These are phyloP conservation scores for Nipponacmea schrenckii DNA, from an alignment of 2,888 invertebrate species.

Conservation along the genomic window DNA sequence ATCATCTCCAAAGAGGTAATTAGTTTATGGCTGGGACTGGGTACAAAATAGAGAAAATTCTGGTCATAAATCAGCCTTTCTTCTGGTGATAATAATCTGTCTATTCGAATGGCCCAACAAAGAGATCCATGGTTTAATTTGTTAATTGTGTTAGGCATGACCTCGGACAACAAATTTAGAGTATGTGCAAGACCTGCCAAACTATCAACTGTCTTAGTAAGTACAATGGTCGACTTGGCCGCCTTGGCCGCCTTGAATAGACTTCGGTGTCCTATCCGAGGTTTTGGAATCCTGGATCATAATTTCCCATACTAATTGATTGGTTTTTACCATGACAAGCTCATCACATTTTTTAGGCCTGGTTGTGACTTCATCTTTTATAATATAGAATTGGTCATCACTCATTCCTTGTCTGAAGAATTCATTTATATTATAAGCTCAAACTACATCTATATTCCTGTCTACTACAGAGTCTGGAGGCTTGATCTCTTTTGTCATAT, in stretches of 20 bases:
- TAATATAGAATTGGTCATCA: too few relatives aligned
- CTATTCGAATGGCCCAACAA: conserved; percentile 27
- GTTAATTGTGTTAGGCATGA: conserved; percentile 11
- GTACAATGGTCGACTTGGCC: conserved; percentile 20
- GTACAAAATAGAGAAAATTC: neutral
- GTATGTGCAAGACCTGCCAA: conserved; percentile 8
- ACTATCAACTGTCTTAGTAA: conserved; percentile 16
- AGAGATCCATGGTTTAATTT: conserved; percentile 22
- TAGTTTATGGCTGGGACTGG: neutral
- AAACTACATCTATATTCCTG: conserved; percentile 16
- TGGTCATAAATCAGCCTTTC: neutral
- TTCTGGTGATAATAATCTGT: conserved; percentile 11
- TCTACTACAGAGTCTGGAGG: conserved; percentile 11
- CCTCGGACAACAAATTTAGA: neutral
- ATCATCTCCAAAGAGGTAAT: neutral
- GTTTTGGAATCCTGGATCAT: too few relatives aligned
- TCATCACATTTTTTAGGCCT: too few relatives aligned
- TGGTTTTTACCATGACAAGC: too few relatives aligned
- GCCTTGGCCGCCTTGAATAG: conserved; percentile 17
- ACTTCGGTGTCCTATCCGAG: conserved; percentile 17
- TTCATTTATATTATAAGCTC: too few relatives aligned
- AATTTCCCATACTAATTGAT: too few relatives aligned
- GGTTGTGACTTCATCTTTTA: too few relatives aligned
- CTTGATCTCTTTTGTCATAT: conserved; percentile 13
- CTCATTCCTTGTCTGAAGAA: too few relatives aligned